Base-by-base conservation (phyloP, 2,797 vertebrate species). In the Brachyalestes nurse region DNA sequence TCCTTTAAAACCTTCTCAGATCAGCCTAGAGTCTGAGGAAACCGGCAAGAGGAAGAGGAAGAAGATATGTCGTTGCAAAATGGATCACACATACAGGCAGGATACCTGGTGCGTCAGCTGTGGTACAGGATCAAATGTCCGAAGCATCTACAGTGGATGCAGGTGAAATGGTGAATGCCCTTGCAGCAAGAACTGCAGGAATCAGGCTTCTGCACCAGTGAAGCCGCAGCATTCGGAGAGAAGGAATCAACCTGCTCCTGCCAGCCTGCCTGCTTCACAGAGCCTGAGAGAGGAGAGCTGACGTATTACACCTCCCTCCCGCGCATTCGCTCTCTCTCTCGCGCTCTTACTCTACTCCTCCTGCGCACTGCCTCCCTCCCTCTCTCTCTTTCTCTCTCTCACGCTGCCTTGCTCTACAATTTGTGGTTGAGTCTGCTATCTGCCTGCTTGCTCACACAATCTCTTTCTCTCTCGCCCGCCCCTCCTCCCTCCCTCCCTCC, bases 351-450 rank as follows among this genome's bases (percentile, higher is more conserved):
- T 92, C 87, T 80, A 80, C 91, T 92, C 61, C 72, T 80, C 76
- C 82, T 88, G 47, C 55, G 72, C 72, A 55, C 78, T 38, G 83
- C 87, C 91, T 90, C 79, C 75, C 85, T 80, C 91, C 91, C 89
- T 88, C 28, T 28, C 28, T 28, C 28, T 28, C 82, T 75, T 3
- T 28, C 28, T 28, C 28, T 28, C 82, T 75, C 92, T 92, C 82
- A 81, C 82, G 62, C 88, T 88, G 86, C 78, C 86, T 83, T 79
- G 75, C 88, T 92, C 87, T 80, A 80, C 92, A 92, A 91, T 95
- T 93, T 93, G 95, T 90, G 90, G 92, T 90, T 87, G 83, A 87
- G 83, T 85, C 85, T 87, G 91, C 89, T 87, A 89, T 90, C 93
- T 89, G 88, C 87, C 89, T 86, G 86, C 82, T 53, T 87, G 89